Conservation (phyloP, 2,888 invertebrate species). For the Rhyacophila evoluta region DNA sequence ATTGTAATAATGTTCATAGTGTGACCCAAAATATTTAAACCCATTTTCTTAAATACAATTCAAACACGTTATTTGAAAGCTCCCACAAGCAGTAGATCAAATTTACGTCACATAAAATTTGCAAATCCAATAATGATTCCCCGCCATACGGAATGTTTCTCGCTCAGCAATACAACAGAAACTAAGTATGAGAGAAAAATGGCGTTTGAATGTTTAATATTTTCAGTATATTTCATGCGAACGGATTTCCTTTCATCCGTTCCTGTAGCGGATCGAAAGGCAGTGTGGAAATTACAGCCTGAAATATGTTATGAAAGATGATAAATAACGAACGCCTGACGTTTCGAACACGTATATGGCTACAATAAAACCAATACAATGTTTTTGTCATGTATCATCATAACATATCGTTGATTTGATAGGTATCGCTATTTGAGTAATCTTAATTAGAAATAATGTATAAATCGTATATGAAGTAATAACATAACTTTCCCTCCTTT, state of each 20-base stretch:
- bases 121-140: conserved; percentile 11
- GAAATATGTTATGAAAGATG: conserved; percentile 47
- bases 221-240: conserved; percentile 30
- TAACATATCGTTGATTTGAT: no score
- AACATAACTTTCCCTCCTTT: no score
- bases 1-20: no score
- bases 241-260: conserved; percentile 15
- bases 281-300: conserved; percentile 47
- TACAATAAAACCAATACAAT: conserved; percentile 14
- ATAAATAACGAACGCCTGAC: conserved; percentile 46
- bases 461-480: no score
- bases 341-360: conserved; percentile 10
- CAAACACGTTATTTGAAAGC: neutral
- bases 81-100: conserved; percentile 36
- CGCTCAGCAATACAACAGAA: neutral
- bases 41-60: neutral
- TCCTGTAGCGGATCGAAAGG: conserved; percentile 4
- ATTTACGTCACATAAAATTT: conserved; percentile 32
- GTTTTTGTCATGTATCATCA: neutral
- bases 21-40: neutral
- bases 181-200: conserved; percentile 10
- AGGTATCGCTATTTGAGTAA: no score
- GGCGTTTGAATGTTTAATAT: conserved; percentile 28
- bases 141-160: neutral
- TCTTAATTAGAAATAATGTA: no score